These are phyloP conservation scores for Epinotia nisella DNA, from an alignment of 2,888 invertebrate species.

Conservation along the genomic window DNA sequence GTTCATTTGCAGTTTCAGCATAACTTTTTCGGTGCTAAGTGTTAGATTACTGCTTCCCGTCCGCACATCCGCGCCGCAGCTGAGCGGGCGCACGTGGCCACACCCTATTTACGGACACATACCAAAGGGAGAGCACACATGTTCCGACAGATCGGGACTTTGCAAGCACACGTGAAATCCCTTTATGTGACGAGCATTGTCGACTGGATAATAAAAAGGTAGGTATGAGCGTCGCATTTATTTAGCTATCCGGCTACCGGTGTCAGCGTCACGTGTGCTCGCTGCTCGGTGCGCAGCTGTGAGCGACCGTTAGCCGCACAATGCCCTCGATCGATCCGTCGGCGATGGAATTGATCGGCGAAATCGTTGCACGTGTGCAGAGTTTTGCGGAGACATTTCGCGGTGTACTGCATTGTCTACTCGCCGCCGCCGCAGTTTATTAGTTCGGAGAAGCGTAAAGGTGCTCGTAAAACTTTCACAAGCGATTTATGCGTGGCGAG, in stretches of 20 bases:
- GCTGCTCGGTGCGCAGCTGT: slow-evolving; percentile 73
- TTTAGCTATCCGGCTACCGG: slow-evolving; percentile 84
- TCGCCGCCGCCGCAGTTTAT: slow-evolving; percentile 69
- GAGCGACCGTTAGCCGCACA: slow-evolving; percentile 84
- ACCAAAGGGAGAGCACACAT: slow-evolving; percentile 82
- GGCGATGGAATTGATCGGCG: slow-evolving; percentile 80
- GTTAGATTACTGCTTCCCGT: slow-evolving; percentile 83
- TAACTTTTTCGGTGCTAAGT: slow-evolving; percentile 71
- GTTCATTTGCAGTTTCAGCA: slow-evolving; percentile 61
- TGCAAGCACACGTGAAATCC: slow-evolving; percentile 84
- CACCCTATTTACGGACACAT: slow-evolving; percentile 84
- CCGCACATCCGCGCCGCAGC: slow-evolving; percentile 82
- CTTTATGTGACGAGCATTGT: slow-evolving; percentile 83
- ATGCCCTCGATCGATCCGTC: slow-evolving; percentile 83
- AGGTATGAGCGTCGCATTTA: slow-evolving; percentile 77
- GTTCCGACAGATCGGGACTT: slow-evolving; percentile 84
- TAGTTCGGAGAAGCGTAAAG: slow-evolving; percentile 78
- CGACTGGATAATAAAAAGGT: slow-evolving; percentile 81
- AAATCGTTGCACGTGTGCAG: slow-evolving; percentile 78
- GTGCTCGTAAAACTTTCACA: slow-evolving; percentile 84
- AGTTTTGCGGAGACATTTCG: slow-evolving; percentile 73
- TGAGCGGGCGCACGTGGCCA: slow-evolving; percentile 84
- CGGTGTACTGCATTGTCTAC: slow-evolving; percentile 76
- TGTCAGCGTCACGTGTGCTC: slow-evolving; percentile 76
- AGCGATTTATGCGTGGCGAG: slow-evolving; percentile 76